Evolutionary conservation across 2,888 invertebrate genomes (phyloP), one percentile per base, ranked within the genome.

Genomic region (Chorisops tibialis): DNA sequence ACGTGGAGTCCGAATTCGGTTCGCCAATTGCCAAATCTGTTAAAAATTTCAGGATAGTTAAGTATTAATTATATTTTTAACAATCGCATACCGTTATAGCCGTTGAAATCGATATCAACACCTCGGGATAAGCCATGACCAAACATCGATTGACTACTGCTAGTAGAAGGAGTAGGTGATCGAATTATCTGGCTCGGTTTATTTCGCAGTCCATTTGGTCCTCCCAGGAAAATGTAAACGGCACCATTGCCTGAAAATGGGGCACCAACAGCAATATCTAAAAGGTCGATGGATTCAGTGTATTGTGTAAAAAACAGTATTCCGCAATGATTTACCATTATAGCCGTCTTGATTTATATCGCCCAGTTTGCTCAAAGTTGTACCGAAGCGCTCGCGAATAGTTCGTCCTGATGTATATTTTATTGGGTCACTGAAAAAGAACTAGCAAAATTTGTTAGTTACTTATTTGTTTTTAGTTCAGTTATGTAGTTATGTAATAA

Each of bases 321-420:
- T 19, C 1, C n/a, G 41, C 68, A 18, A 3, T 22, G 5, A 67
- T 68, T 67, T 70, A 84, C 84, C 85, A 78, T 82, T 80, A 71
- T 72, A 86, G 12, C 85, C 84, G 74, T 89, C 88, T 62, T 80
- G 80, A 75, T 89, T 87, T 35, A 89, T 75, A 73, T 89, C 89
- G 16, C 87, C 78, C 52, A 78, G 63, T 37, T 71, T 69, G 3
- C 73, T 69, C n/a, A 78, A 65, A 1, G 76, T 70, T 2, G 76
- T 74, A 24, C 78, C 78, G 51, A 78, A 78, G 21, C 78, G 73
- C 12, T 74, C 75, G 62, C 67, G 71, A 39, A 71, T 71, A 14
- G 69, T 69, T 24, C 70, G 64, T 14, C 75, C 74, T 41, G 74
- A 75, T 21, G 67, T 67, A 24, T 7, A 9, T 30, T 9, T 30